These are phyloP conservation scores for Heliopora coerulea DNA, from an alignment of 92 coral and sea anemone genomes.

Conservation along the genomic window DNA sequence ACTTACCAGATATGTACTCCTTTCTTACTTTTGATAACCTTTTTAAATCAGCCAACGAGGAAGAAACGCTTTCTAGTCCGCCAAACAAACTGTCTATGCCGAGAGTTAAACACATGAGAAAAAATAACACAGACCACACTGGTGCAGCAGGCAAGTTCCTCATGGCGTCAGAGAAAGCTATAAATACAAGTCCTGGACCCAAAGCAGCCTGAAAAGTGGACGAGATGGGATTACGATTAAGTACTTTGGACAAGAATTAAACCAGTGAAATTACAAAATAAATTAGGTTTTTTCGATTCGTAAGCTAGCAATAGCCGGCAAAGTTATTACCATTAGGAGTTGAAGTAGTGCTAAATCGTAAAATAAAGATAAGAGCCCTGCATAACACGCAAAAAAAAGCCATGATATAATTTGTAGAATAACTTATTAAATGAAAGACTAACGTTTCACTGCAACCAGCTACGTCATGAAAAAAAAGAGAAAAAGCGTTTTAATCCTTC, in stretches of 20 bases:
- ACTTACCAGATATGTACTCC: conserved; percentile 77
- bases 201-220: conserved; percentile 63
- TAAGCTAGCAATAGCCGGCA: no score
- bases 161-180: conserved; percentile 94
- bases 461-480: no score
- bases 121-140: conserved; percentile 89
- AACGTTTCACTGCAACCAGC: no score
- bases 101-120: conserved; percentile 81
- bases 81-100: conserved; percentile 95
- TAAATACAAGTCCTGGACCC: conserved; percentile 91
- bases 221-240: no score
- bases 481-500: no score
- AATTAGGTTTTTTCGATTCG: neutral
- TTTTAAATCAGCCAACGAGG: conserved; percentile 78
- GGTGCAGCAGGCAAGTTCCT: conserved; percentile 89
- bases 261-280: neutral
- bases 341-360: no score
- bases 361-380: no score
- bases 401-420: no score
- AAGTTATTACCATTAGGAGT: no score
- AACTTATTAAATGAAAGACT: no score
- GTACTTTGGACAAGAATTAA: no score
- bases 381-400: no score
- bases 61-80: conserved; percentile 85
- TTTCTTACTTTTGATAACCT: conserved; percentile 68